Evolutionary conservation across 2,797 vertebrate species (phyloP).

Genomic region (Lagocephalus sceleratus): DNA sequence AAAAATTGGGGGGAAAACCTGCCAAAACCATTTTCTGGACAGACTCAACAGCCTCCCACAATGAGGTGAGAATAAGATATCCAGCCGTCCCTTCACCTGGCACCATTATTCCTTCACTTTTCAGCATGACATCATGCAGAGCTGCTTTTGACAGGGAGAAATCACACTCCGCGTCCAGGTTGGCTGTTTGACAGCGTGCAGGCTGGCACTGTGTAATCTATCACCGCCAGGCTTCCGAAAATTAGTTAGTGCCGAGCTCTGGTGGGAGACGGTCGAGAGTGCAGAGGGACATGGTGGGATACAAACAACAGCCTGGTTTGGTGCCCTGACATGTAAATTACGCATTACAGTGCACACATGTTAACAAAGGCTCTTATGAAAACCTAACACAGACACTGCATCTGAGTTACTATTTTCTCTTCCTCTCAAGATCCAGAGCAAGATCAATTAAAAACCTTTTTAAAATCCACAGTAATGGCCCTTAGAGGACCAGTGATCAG

Average conservation of each 20-base stretch:
- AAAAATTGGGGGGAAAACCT: constrained; percentile 39
- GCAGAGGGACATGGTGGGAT: constrained; percentile 11
- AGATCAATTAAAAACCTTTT: constrained; percentile 43
- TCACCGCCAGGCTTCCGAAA: constrained; percentile 52
- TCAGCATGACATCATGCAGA: constrained; percentile 11
- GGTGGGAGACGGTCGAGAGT: constrained; percentile 6
- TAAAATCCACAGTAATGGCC: constrained; percentile 48
- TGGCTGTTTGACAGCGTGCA: constrained; percentile 32
- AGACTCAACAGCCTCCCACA: constrained; percentile 29
- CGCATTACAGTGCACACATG: constrained; percentile 10
- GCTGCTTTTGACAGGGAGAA: constrained; percentile 16
- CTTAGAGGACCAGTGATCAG: constrained; percentile 59
- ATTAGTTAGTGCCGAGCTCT: constrained; percentile 36
- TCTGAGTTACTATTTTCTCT: constrained; percentile 45
- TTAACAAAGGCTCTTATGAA: constrained; percentile 9
- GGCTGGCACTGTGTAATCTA: constrained; percentile 44
- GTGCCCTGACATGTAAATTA: constrained; percentile 15
- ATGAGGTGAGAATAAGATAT: constrained; percentile 27
- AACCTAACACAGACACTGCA: too few species aligned
- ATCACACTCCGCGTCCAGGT: constrained; percentile 19
- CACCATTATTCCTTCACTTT: constrained; percentile 14
- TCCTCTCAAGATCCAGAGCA: constrained; percentile 43
- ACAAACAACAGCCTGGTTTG: constrained; percentile 30
- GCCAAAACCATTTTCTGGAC: constrained; percentile 50
- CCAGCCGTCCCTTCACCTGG: constrained; percentile 8